A percentile compares a stretch with the other conserved stretches of the same genome.
Conservation (phyloP, 2,888 invertebrate species). For the Elysia crispata region DNA sequence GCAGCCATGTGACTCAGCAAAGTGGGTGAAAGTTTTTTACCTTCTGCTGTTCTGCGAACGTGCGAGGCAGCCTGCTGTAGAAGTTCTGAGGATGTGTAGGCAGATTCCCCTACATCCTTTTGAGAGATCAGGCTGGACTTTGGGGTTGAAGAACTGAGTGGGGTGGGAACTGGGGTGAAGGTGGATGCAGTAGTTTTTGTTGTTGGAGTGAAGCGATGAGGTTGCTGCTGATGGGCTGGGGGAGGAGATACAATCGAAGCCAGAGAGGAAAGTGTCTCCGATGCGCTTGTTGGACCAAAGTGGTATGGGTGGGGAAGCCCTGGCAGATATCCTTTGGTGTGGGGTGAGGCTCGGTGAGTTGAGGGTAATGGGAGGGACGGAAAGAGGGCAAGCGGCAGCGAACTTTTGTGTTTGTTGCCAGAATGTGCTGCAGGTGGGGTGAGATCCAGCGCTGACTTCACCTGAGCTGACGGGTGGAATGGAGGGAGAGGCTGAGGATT, state of each 20-base stretch:
- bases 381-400: constrained; percentile 13
- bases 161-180: neutral
- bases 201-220: neutral
- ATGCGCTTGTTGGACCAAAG: constrained; percentile 42
- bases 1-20: neutral
- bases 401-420: constrained; percentile 17
- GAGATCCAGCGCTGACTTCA: constrained; percentile 25
- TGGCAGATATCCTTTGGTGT: neutral
- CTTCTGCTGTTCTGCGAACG: constrained; percentile 35
- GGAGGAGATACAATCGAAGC: constrained; percentile 47
- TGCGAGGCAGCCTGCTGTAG: constrained; percentile 47
- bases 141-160: neutral
- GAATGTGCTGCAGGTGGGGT: constrained; percentile 47
- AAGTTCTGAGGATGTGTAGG: constrained; percentile 43
- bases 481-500: constrained; percentile 47
- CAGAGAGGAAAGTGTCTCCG: constrained; percentile 44
- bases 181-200: neutral
- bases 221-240: constrained; percentile 46
- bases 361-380: constrained; percentile 5
- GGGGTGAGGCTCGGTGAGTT: constrained; percentile 17
- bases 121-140: constrained; percentile 15
- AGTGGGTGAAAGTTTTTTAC: constrained; percentile 17
- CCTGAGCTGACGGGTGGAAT: constrained; percentile 48
- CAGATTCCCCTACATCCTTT: constrained; percentile 24
- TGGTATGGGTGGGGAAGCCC: constrained; percentile 37